A percentile compares a stretch with the other conserved stretches of the same genome.
Conservation (phyloP, 1,140 invertebrate genomes). For the Macrostomum lignano region DNA sequence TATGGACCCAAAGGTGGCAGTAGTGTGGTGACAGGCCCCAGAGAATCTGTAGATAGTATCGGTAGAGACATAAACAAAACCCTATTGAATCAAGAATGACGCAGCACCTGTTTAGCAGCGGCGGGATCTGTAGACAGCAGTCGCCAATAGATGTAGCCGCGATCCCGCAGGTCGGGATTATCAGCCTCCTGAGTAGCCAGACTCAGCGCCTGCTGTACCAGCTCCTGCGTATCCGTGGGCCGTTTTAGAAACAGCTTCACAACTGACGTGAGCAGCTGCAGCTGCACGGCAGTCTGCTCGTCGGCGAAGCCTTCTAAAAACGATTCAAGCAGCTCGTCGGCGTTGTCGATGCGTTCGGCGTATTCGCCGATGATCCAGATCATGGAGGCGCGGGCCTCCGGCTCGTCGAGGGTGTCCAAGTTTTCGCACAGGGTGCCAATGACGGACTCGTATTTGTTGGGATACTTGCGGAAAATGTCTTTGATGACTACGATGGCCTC, state of each 20-base stretch:
- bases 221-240: conserved; percentile 51
- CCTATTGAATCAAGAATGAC: no score
- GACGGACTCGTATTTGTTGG: conserved; percentile 98
- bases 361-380: conserved; percentile 99
- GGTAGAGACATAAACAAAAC: no score
- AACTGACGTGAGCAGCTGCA: conserved; percentile 80
- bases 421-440: conserved; percentile 97
- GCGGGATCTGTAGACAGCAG: conserved; percentile 89
- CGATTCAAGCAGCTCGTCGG: conserved; percentile 82
- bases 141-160: conserved; percentile 98
- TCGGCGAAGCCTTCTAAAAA: conserved; percentile 99
- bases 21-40: no score
- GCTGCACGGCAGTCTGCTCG: conserved; percentile 91
- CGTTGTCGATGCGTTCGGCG: conserved; percentile 95
- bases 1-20: no score
- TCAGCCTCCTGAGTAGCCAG: conserved; percentile 51
- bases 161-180: conserved; percentile 85
- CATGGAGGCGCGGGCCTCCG: conserved; percentile 93
- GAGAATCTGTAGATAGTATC: no score
- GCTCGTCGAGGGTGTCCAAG: conserved; percentile 87
- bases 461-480: conserved; percentile 97
- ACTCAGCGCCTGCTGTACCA: conserved; percentile 58
- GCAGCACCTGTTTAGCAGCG: conserved; percentile 76
- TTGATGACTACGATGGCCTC: conserved; percentile 99
- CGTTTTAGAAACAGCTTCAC: conserved; percentile 92